These are phyloP conservation scores for Lathronympha strigana DNA, from an alignment of 2,888 invertebrate genomes.

Conservation along the genomic window DNA sequence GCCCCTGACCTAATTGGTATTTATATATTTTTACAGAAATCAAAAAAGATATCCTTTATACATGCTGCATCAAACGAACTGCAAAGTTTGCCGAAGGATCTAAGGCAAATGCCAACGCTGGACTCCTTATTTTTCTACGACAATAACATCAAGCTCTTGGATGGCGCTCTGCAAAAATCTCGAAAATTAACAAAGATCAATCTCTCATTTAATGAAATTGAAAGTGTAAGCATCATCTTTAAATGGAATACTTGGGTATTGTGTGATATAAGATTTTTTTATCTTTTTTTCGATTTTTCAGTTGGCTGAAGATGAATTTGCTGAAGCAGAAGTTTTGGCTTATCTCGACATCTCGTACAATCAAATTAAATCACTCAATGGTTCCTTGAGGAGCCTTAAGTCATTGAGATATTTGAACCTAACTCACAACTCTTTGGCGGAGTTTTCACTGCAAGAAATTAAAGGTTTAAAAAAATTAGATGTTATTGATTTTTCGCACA, in stretches of 20 bases:
- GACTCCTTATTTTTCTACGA: constrained; percentile 89
- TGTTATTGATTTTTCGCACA: constrained; percentile 90
- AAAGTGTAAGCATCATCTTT: constrained; percentile 82
- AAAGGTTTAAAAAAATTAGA: constrained; percentile 89
- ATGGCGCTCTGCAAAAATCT: constrained; percentile 89
- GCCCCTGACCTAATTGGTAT: too few relatives aligned
- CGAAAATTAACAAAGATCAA: constrained; percentile 86
- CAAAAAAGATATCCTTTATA: constrained; percentile 87
- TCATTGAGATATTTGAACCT: constrained; percentile 88
- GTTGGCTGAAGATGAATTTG: constrained; percentile 90
- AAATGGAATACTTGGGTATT: not conserved
- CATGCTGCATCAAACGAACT: constrained; percentile 90
- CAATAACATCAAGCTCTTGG: constrained; percentile 88
- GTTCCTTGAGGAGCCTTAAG: constrained; percentile 88
- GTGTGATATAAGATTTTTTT: not conserved
- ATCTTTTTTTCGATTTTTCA: constrained; percentile 58
- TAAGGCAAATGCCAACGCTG: constrained; percentile 87
- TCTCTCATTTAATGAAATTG: constrained; percentile 89
- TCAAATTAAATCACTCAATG: constrained; percentile 88
- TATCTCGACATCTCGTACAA: constrained; percentile 90
- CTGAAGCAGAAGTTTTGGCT: constrained; percentile 87
- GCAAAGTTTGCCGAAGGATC: constrained; percentile 87
- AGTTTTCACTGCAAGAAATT: constrained; percentile 92
- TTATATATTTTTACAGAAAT: constrained; percentile 64
- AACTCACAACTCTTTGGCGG: constrained; percentile 89